phyloP scores from a whole-genome alignment of 2,113 vertebrate species.

The Chloropsis hardwickii region DNA sequence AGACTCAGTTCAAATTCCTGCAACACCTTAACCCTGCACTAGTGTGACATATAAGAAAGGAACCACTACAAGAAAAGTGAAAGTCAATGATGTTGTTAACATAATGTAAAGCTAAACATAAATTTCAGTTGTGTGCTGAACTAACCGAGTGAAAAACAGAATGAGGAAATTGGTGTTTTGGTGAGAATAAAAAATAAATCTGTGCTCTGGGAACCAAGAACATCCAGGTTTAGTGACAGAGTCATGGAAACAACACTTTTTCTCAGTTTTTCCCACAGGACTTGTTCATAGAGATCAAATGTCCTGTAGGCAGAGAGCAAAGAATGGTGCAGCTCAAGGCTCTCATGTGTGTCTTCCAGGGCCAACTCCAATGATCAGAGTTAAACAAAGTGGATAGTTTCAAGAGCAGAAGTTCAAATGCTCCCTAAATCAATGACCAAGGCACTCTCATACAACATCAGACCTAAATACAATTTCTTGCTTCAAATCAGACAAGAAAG shows the following conservation, averaged over 20 bases:
- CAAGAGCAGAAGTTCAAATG: not conserved
- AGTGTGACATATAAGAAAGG: not conserved
- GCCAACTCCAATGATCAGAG: not conserved
- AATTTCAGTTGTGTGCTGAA: not conserved
- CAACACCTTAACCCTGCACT: not conserved
- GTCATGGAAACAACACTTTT: not conserved
- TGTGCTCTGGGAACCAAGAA: not conserved
- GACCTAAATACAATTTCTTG: not conserved
- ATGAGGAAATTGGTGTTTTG: not conserved
- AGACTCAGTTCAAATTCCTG: not conserved
- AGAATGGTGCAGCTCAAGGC: not conserved
- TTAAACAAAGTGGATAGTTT: not conserved
- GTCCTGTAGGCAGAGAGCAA: not conserved
- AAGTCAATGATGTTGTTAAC: not conserved
- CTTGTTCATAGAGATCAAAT: not conserved
- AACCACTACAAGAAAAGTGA: not conserved
- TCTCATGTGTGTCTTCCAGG: rapidly evolving
- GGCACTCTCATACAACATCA: not conserved
- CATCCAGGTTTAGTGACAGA: not conserved
- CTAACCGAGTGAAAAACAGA: not conserved
- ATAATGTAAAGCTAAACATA: not conserved
- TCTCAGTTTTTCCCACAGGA: not conserved
- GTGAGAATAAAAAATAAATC: not conserved
- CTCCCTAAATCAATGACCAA: not conserved
- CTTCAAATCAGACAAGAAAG: not conserved